Evolutionary conservation across 2,888 invertebrate species (phyloP).

Genomic region (Beris chalybata): DNA sequence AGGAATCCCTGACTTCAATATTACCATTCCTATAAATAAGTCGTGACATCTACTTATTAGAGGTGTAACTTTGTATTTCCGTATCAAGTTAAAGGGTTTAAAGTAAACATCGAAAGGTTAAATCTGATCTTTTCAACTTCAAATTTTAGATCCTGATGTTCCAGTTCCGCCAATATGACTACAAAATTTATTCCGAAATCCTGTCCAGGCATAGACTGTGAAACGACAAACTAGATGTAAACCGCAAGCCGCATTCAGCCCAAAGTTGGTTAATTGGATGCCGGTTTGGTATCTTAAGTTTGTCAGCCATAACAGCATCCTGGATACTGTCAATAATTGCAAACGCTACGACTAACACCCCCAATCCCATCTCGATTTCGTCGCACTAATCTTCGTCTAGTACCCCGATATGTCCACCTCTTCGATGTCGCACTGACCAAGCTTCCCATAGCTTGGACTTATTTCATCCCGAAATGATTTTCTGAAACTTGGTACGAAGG

Average conservation of each 20-base stretch:
- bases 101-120: no score
- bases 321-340: slow-evolving; percentile 1
- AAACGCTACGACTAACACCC: slow-evolving; percentile 14
- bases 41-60: no score
- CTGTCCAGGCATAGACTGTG: no score
- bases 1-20: no score
- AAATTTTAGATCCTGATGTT: no score
- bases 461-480: slow-evolving; percentile 4
- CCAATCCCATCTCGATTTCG: background rate
- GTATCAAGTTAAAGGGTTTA: no score
- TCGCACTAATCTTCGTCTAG: background rate
- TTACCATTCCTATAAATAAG: no score
- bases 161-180: no score
- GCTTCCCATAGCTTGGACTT: slow-evolving; percentile 1
- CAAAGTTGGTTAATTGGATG: slow-evolving; percentile 26
- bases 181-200: no score
- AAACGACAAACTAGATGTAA: background rate
- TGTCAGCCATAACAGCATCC: background rate
- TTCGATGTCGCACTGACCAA: background rate
- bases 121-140: no score
- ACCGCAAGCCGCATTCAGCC: slow-evolving; percentile 4
- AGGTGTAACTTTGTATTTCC: no score
- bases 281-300: background rate
- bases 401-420: slow-evolving; percentile 1
- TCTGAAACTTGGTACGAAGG: slow-evolving; percentile 1